A percentile compares a stretch with the other conserved stretches of the same genome.
Conservation (phyloP, 2,797 vertebrate species). For the Melanotaenia parkinsoni region DNA sequence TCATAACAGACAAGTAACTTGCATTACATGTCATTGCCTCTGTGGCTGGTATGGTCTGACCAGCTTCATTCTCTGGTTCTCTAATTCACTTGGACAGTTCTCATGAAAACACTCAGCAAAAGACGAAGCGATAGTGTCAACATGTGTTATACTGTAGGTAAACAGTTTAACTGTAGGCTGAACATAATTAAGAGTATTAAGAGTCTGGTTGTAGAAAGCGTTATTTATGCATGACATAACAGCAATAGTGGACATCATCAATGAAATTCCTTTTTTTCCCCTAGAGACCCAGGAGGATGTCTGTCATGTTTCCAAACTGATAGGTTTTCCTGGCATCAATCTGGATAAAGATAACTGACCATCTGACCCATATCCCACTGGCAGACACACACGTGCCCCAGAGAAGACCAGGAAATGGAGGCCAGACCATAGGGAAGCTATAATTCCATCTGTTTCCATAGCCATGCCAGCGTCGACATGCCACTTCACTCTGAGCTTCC, state of each 20-base stretch:
- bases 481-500: constrained; percentile 58
- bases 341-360: constrained; percentile 74
- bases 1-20: constrained; percentile 15
- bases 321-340: constrained; percentile 69
- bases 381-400: constrained; percentile 75
- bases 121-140: not conserved
- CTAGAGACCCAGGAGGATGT: constrained; percentile 44
- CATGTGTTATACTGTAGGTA: constrained; percentile 16
- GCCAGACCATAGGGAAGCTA: constrained; percentile 74
- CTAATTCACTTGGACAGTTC: constrained; percentile 39
- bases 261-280: constrained; percentile 42
- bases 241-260: constrained; percentile 38
- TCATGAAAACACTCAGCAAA: not conserved
- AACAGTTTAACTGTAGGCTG: not conserved
- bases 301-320: constrained; percentile 61
- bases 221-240: not conserved
- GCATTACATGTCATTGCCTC: constrained; percentile 47
- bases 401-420: constrained; percentile 80
- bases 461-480: constrained; percentile 59
- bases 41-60: constrained; percentile 64
- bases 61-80: constrained; percentile 48
- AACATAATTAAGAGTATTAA: not conserved
- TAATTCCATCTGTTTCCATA: constrained; percentile 79
- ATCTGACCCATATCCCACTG: constrained; percentile 83
- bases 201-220: not conserved